Conservation (phyloP, 2,113 vertebrate species). For the Naja naja region DNA sequence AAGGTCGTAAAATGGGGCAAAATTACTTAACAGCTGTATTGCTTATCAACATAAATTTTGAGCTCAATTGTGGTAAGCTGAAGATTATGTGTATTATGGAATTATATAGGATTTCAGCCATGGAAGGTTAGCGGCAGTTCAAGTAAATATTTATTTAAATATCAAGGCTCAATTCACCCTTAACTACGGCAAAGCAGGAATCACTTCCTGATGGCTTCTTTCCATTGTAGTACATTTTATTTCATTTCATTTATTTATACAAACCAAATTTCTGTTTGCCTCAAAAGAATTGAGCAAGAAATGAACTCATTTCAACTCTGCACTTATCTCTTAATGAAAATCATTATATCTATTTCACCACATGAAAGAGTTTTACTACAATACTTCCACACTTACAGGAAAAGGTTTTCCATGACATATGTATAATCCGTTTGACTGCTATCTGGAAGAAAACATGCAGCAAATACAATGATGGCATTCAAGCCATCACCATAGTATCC, state of each 20-base stretch:
- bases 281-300: conserved; percentile 21
- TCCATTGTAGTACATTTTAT: not conserved
- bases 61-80: not conserved
- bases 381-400: conserved; percentile 83
- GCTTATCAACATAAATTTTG: not conserved
- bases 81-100: not conserved
- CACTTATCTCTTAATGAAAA: conserved; percentile 42
- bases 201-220: not conserved
- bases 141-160: conserved; percentile 8
- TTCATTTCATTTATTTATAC: not conserved
- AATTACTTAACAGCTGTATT: not conserved
- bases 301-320: conserved; percentile 16
- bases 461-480: conserved; percentile 97
- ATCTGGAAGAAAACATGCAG: conserved; percentile 95
- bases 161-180: not conserved
- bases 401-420: conserved; percentile 99
- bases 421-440: conserved; percentile 90
- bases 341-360: conserved; percentile 28
- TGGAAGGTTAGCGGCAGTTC: not conserved
- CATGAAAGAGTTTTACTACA: conserved; percentile 32
- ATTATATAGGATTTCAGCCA: conserved; percentile 14
- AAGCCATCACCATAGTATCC: conserved; percentile 93
- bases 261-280: conserved; percentile 5
- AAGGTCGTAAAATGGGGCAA: not conserved
- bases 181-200: not conserved